A percentile compares a stretch with the other conserved stretches of the same genome.
phyloP scores from a whole-genome alignment of 2,113 vertebrate genomes.

The Colinus virginianus region DNA sequence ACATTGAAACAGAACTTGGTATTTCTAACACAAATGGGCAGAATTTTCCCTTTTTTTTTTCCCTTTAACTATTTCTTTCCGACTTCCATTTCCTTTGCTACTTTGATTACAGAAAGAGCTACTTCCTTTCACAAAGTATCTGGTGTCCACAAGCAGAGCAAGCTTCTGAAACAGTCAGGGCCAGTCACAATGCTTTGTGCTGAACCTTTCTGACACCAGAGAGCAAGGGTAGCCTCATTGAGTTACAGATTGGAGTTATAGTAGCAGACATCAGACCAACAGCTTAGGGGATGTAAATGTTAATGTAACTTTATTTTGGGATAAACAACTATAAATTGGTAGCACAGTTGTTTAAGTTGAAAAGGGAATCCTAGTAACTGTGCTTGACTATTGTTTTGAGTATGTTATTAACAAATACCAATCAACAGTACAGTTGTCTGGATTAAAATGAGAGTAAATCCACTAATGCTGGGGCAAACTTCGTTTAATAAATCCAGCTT shows the following conservation, averaged over 20 bases:
- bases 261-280: background rate
- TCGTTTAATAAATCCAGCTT: background rate
- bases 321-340: background rate
- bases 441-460: background rate
- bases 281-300: background rate
- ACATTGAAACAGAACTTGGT: background rate
- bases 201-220: background rate
- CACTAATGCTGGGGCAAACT: background rate
- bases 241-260: background rate
- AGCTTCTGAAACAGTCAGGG: background rate
- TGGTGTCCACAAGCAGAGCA: no score
- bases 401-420: background rate
- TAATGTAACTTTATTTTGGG: background rate
- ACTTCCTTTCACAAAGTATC: background rate
- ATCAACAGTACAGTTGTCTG: background rate
- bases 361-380: background rate
- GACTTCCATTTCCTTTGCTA: background rate
- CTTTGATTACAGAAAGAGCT: no score
- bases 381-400: no score
- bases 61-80: background rate
- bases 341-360: background rate
- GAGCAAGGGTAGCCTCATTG: background rate
- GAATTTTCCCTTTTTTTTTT: background rate
- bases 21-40: background rate
- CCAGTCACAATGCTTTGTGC: accelerated